Percentiles rank a stretch among this genome's conserved stretches.
Evolutionary conservation across 1,140 invertebrate species (phyloP).

Genomic region (Bilobella aurantiaca): DNA sequence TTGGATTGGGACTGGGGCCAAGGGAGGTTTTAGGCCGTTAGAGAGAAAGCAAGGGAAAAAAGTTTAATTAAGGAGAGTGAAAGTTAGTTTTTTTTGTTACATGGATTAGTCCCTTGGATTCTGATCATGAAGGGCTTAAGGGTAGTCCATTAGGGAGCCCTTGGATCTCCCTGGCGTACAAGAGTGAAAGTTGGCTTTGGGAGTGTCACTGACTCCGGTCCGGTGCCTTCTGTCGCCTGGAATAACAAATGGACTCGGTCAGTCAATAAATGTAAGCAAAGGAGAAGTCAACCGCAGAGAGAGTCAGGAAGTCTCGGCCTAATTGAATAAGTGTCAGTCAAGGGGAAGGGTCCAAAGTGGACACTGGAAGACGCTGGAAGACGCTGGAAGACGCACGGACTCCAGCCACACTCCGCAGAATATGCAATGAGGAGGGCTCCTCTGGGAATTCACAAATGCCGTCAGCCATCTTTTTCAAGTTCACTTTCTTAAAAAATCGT

Average conservation of each 20-base stretch:
- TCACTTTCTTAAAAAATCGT: background rate
- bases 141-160: background rate
- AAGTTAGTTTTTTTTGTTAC: background rate
- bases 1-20: background rate
- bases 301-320: background rate
- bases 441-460: too few species aligned
- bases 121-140: background rate
- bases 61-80: constrained; percentile 5
- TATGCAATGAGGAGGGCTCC: background rate
- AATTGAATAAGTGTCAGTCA: constrained; percentile 5
- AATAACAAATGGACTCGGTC: background rate
- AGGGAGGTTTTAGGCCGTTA: background rate
- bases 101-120: background rate
- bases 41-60: background rate
- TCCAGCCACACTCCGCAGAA: background rate
- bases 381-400: background rate
- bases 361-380: background rate
- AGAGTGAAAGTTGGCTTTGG: background rate
- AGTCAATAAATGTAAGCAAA: background rate
- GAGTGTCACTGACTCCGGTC: too few species aligned
- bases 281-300: background rate
- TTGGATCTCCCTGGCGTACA: too few species aligned
- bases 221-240: background rate
- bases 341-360: background rate
- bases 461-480: background rate